These are phyloP conservation scores for Taenioides sp. DNA, from an alignment of 2,797 vertebrate genomes.

Conservation along the genomic window DNA sequence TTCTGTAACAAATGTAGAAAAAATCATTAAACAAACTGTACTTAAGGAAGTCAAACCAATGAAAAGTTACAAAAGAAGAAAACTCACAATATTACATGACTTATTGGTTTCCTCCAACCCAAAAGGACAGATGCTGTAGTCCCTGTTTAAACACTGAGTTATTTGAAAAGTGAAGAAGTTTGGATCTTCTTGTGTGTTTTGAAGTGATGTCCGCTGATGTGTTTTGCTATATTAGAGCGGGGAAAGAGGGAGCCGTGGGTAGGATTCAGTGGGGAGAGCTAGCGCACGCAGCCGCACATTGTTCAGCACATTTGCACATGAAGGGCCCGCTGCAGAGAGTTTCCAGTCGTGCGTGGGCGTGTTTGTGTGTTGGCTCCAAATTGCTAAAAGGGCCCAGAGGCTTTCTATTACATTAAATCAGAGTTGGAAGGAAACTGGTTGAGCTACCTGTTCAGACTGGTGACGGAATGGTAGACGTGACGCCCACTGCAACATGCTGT, in stretches of 20 bases:
- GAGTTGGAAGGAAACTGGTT: slow-evolving; percentile 69
- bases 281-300: slow-evolving; percentile 49
- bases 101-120: slow-evolving; percentile 3
- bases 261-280: slow-evolving; percentile 53
- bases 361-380: slow-evolving; percentile 75
- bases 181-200: slow-evolving; percentile 24
- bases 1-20: too few species aligned
- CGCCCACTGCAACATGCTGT: slow-evolving; percentile 50
- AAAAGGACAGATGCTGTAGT: slow-evolving; percentile 29
- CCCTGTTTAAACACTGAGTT: slow-evolving; percentile 42
- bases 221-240: slow-evolving; percentile 44
- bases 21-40: too few species aligned
- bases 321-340: slow-evolving; percentile 67
- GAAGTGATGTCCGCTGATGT: slow-evolving; percentile 42
- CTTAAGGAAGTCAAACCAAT: too few species aligned
- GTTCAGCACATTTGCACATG: slow-evolving; percentile 72
- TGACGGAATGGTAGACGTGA: slow-evolving; percentile 50
- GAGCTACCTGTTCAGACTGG: slow-evolving; percentile 65
- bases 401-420: slow-evolving; percentile 68
- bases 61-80: not conserved
- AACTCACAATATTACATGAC: not conserved
- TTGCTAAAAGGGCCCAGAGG: slow-evolving; percentile 74
- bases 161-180: slow-evolving; percentile 15
- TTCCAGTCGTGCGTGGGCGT: slow-evolving; percentile 64
- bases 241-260: slow-evolving; percentile 45